Conservation (phyloP, 2,797 vertebrate species). For the Acrocephalus scirpaceus region DNA sequence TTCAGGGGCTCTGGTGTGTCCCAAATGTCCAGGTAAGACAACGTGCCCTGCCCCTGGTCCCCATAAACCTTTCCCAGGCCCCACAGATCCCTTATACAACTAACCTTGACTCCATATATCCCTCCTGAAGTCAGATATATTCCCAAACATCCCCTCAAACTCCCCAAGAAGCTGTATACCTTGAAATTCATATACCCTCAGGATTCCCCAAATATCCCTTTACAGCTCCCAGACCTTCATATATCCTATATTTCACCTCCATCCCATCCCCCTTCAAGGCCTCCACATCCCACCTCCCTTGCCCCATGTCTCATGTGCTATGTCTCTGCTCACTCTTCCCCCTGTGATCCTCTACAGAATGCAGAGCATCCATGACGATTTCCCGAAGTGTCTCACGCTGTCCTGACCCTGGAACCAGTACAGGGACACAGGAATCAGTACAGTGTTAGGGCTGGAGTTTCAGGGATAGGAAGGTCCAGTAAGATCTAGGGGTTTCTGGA, state of each 20-base stretch:
- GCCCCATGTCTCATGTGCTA: neutral
- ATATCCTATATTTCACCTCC: neutral
- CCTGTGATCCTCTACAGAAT: neutral
- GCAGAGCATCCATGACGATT: neutral
- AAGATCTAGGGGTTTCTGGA: neutral
- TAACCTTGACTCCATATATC: neutral
- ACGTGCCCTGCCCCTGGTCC: neutral
- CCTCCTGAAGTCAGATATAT: neutral
- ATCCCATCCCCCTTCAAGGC: neutral
- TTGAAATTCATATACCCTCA: neutral
- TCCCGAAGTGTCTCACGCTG: neutral
- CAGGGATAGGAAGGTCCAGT: neutral
- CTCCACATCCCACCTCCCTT: neutral
- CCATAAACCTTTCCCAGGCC: neutral
- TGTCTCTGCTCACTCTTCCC: neutral
- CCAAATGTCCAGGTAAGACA: neutral
- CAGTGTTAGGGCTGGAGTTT: neutral
- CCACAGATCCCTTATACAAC: neutral
- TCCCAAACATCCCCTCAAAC: neutral
- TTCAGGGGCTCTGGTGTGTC: neutral
- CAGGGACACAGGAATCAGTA: neutral
- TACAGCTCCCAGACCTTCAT: neutral
- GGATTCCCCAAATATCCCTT: neutral
- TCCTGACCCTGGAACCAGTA: neutral
- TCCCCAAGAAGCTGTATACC: neutral